Evolutionary conservation across 2,888 invertebrate genomes (phyloP).

Genomic region (Cenopis cana): DNA sequence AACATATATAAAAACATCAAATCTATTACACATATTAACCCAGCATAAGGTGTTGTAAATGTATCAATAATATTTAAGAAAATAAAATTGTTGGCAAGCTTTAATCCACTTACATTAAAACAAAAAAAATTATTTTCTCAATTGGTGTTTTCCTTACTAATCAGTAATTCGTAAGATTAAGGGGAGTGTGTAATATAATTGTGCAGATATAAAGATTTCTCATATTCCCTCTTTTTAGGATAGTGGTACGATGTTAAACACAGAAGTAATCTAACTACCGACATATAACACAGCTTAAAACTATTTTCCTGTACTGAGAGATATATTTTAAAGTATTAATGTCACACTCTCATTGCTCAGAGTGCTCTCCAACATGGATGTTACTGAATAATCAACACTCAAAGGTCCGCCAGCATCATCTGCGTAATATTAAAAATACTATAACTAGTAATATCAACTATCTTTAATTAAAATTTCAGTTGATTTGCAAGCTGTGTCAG

Average conservation of each 20-base stretch:
- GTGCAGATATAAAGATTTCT: constrained; percentile 40
- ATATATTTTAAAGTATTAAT: constrained; percentile 77
- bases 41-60: constrained; percentile 8
- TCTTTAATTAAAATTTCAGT: constrained; percentile 29
- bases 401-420: constrained; percentile 40
- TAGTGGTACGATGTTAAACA: constrained; percentile 58
- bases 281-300: constrained; percentile 74
- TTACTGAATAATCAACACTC: constrained; percentile 24
- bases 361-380: constrained; percentile 32
- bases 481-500: constrained; percentile 41
- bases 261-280: constrained; percentile 73
- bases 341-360: constrained; percentile 53
- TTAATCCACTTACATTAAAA: constrained; percentile 22
- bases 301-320: constrained; percentile 85
- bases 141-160: constrained; percentile 39
- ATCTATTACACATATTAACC: constrained; percentile 12
- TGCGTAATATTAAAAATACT: constrained; percentile 37
- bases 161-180: constrained; percentile 32
- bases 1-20: constrained; percentile 34
- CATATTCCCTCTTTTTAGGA: constrained; percentile 41
- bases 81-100: constrained; percentile 36
- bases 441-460: constrained; percentile 38
- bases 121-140: constrained; percentile 13
- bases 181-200: constrained; percentile 37
- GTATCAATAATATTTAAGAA: constrained; percentile 15